Conservation (phyloP, 2,888 invertebrate genomes). For the Poecilobothrus nobilitatus region DNA sequence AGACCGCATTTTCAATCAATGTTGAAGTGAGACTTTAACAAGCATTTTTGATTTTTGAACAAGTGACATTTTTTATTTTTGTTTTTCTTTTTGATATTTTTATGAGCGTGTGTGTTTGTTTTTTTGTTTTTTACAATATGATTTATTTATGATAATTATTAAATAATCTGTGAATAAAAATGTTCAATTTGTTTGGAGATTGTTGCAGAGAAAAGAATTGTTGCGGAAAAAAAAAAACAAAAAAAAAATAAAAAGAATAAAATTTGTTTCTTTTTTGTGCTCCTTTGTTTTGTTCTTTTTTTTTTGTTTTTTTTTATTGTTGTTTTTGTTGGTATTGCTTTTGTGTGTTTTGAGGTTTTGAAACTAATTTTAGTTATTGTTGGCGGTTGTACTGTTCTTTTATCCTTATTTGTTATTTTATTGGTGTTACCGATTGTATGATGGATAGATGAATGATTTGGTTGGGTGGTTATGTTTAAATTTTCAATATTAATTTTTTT, state of each 20-base stretch:
- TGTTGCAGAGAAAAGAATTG: background rate
- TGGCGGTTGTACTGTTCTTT: too few species aligned
- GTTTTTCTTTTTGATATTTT: background rate
- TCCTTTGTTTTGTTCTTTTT: background rate
- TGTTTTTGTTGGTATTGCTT: background rate
- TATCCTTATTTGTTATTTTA: too few species aligned
- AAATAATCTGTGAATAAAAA: background rate
- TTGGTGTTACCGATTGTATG: too few species aligned
- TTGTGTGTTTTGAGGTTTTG: too few species aligned
- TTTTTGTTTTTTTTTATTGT: background rate
- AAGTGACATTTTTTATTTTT: constrained; percentile 2
- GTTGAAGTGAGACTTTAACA: background rate
- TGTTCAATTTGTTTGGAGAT: background rate
- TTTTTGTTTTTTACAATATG: background rate
- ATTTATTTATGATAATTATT: constrained; percentile 3
- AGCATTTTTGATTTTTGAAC: background rate
- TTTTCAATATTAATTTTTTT: too few species aligned
- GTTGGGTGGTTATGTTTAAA: too few species aligned
- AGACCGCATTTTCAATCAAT: background rate
- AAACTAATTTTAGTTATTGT: too few species aligned
- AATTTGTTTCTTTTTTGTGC: background rate
- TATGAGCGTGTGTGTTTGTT: background rate
- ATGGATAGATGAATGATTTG: too few species aligned
- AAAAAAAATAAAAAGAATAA: too few species aligned
- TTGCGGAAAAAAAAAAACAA: background rate